These are phyloP conservation scores for Ashinkailepas kermadecensis DNA, from an alignment of 2,888 invertebrate species.

Conservation along the genomic window DNA sequence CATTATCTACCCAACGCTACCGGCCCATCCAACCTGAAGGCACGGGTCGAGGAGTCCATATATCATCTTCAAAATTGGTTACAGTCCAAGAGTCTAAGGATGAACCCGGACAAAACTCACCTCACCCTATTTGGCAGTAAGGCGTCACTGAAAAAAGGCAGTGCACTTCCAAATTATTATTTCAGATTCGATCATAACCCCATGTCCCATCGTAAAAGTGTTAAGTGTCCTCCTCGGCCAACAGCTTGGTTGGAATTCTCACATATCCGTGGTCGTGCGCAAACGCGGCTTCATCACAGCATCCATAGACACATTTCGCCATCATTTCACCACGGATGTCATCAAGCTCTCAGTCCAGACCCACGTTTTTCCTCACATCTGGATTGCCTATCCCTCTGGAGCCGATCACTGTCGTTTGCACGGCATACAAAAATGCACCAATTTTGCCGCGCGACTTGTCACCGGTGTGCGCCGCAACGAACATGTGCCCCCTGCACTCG, in stretches of 20 bases:
- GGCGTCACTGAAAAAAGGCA: neutral
- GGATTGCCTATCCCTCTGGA: neutral
- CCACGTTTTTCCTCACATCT: neutral
- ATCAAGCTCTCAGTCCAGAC: neutral
- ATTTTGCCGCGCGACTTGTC: no score
- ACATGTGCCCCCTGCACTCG: no score
- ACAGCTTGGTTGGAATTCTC: neutral
- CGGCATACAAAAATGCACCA: neutral
- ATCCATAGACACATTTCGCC: neutral
- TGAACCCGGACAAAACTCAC: neutral
- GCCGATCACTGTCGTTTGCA: neutral
- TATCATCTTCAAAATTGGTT: neutral
- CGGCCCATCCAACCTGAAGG: neutral
- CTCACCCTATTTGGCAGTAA: neutral
- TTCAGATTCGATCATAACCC: neutral
- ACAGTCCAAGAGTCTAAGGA: neutral
- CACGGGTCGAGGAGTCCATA: neutral
- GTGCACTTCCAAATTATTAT: neutral
- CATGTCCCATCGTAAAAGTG: neutral
- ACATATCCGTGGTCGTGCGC: neutral
- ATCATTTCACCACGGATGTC: neutral
- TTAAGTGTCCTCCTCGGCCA: neutral
- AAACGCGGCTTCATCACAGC: neutral
- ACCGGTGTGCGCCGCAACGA: no score
- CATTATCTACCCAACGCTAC: neutral